Evolutionary conservation across 2,113 vertebrate genomes (phyloP).

Genomic region (Chamaea fasciata): DNA sequence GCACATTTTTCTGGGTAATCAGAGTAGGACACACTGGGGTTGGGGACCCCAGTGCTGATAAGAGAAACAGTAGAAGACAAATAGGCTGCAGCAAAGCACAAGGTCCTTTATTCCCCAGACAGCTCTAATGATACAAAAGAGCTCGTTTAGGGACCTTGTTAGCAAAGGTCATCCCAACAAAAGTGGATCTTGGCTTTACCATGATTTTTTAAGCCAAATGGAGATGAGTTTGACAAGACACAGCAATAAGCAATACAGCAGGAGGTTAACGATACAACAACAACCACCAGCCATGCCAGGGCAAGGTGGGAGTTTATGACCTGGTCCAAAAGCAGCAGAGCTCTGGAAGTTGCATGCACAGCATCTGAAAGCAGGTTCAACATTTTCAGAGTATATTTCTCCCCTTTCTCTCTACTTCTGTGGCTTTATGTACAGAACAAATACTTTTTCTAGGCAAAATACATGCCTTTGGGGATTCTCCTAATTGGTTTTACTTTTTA

Average conservation of each 20-base stretch:
- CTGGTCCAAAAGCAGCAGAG: neutral
- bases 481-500: neutral
- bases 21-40: neutral
- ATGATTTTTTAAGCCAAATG: neutral
- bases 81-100: neutral
- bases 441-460: neutral
- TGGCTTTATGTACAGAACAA: neutral
- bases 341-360: neutral
- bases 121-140: conserved; percentile 15
- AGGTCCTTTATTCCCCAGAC: neutral
- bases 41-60: neutral
- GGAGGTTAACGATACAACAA: neutral
- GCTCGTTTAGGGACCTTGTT: neutral
- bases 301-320: neutral
- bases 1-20: neutral
- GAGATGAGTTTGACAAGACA: neutral
- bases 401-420: neutral
- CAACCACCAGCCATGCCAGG: neutral
- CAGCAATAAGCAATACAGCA: neutral
- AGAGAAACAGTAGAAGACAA: neutral
- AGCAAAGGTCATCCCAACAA: conserved; percentile 27
- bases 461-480: neutral
- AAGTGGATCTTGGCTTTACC: neutral
- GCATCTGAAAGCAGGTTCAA: neutral
- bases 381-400: neutral